phyloP scores from a whole-genome alignment of 2,888 invertebrate genomes.

The Odontocerum albicorne region DNA sequence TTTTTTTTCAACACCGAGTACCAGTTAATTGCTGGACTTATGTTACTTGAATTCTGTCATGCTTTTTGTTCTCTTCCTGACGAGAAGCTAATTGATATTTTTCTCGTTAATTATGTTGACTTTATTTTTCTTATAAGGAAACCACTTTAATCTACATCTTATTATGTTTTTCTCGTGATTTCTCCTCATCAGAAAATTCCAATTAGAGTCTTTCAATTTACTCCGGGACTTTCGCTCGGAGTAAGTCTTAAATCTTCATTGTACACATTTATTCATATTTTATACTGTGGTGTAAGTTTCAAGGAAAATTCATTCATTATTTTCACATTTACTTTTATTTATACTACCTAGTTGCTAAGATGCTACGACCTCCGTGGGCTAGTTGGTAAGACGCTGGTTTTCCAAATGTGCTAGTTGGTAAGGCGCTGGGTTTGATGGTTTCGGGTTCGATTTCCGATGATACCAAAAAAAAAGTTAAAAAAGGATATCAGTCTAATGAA shows the following conservation, averaged over 20 bases:
- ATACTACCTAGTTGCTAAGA: too few relatives aligned
- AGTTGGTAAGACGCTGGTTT: too few relatives aligned
- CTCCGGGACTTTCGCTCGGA: too few relatives aligned
- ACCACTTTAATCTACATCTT: slow-evolving; percentile 17
- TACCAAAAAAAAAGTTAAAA: too few relatives aligned
- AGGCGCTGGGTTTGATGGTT: too few relatives aligned
- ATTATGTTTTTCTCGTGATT: slow-evolving; percentile 11
- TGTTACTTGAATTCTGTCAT: slow-evolving; percentile 5
- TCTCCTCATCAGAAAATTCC: not conserved
- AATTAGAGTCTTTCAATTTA: not conserved
- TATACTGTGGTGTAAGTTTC: not conserved
- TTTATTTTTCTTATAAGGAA: slow-evolving; percentile 14
- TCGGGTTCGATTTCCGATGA: too few relatives aligned
- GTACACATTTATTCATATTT: too few relatives aligned
- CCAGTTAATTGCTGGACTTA: slow-evolving; percentile 9
- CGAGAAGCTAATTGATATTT: slow-evolving; percentile 26
- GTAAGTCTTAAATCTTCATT: too few relatives aligned
- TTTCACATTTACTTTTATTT: not conserved
- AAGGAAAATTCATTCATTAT: not conserved
- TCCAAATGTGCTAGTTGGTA: too few relatives aligned
- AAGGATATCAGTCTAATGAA: too few relatives aligned
- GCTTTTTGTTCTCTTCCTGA: slow-evolving; percentile 5
- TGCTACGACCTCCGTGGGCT: too few relatives aligned
- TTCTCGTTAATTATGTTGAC: slow-evolving; percentile 25
- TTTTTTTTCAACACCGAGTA: not conserved